Base-by-base conservation (phyloP, 2,113 vertebrate species). In the Pontoporia blainvillei region DNA sequence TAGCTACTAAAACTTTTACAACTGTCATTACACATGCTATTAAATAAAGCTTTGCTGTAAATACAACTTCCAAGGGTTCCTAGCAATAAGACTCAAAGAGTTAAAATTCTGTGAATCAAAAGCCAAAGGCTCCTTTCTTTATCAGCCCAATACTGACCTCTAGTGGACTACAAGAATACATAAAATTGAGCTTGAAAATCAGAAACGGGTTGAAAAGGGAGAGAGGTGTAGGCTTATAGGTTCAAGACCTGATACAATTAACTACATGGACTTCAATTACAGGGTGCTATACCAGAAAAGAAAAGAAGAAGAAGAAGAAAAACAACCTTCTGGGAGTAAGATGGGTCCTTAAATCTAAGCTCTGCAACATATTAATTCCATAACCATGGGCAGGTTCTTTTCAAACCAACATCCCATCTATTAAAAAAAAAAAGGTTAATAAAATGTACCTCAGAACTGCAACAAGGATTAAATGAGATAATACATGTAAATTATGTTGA, bases 101-200 rank as follows among this genome's bases (percentile, higher is more conserved):
- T 92, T 78, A 66, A 90, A 93, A 89, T 52, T 34, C 2, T 21
- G n/a, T 83, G 69, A 96, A 89, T 67, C 54, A 90, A 88, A 96
- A 36, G 8, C 49, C n/a, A 94, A 86, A 86, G 71, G 34, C 2
- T 75, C 31, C 20, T 23, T 52, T 62, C 46, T 92, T 93, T 71
- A 81, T 41, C 86, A 67, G 97, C 94, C 82, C 98, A 98, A 98
- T 87, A 96, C 98, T 98, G 98, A 98, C 98, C 98, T 98, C 98
- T 99, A 98, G 98, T 72, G 98, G 98, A 1, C 20, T 57, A 4
- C 3, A 67, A 59, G 75, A 78, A 92, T 17, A 86, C 27, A 94
- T 81, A 85, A 71, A 96, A 57, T 59, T 73, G 61, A 87, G 34
- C 57, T 64, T 82, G 76, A 95, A 15, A 96, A 94, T 83, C 41